phyloP scores from a whole-genome alignment of 2,888 invertebrate species.

The Diarsia dahlii region DNA sequence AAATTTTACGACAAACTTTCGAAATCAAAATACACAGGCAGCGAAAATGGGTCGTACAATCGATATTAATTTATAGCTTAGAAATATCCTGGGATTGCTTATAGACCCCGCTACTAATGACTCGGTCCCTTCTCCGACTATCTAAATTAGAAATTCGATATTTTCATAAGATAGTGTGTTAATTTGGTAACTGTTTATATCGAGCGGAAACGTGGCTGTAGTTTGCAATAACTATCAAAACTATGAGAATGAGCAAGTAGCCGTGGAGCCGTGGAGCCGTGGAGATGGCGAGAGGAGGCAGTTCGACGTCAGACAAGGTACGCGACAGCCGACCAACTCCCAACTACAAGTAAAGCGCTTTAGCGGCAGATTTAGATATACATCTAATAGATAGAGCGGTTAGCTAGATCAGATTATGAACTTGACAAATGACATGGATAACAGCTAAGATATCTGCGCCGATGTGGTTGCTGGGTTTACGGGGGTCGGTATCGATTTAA shows the following conservation, averaged over 20 bases:
- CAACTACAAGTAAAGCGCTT: conserved; percentile 66
- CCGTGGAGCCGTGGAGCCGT: conserved; percentile 65
- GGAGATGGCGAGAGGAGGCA: conserved; percentile 67
- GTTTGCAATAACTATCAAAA: conserved; percentile 71
- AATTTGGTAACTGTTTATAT: conserved; percentile 67
- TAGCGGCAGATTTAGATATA: conserved; percentile 63
- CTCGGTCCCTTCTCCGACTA: conserved; percentile 60
- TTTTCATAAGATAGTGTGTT: conserved; percentile 68
- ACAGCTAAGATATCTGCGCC: conserved; percentile 44
- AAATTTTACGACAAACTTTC: conserved; percentile 48
- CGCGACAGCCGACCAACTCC: conserved; percentile 58
- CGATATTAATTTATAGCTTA: conserved; percentile 58
- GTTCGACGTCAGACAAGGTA: conserved; percentile 67
- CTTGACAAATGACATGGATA: conserved; percentile 57
- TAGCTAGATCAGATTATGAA: conserved; percentile 53
- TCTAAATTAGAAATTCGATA: conserved; percentile 70
- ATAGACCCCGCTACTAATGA: conserved; percentile 58
- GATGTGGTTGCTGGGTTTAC: conserved; percentile 26
- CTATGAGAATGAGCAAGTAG: conserved; percentile 70
- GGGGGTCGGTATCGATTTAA: conserved; percentile 35
- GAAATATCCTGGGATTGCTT: conserved; percentile 61
- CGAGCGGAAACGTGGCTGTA: conserved; percentile 56
- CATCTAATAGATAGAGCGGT: conserved; percentile 56
- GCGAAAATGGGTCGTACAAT: conserved; percentile 53
- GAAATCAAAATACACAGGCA: conserved; percentile 37